Evolutionary conservation across 2,113 vertebrate genomes (phyloP).

Genomic region (Rhizomys pruinosus): DNA sequence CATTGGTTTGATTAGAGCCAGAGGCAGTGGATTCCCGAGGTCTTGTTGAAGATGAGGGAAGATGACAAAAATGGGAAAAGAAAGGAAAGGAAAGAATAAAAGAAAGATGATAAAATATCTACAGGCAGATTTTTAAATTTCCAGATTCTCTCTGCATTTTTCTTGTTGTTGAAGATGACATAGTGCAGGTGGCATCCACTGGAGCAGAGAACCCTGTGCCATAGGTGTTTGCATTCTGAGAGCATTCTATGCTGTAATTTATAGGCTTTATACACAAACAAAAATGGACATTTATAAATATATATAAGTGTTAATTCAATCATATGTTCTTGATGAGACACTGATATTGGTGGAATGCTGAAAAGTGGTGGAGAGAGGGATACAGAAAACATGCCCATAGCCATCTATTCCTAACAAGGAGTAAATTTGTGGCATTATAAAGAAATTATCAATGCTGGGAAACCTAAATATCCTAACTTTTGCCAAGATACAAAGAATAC

Average conservation of each 20-base stretch:
- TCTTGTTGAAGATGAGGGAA: constrained; percentile 75
- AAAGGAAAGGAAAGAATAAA: constrained; percentile 57
- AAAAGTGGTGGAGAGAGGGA: constrained; percentile 13
- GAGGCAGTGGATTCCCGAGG: constrained; percentile 85
- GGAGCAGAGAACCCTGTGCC: not conserved
- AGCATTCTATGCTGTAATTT: constrained; percentile 49
- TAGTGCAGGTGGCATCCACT: constrained; percentile 47
- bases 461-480: not conserved
- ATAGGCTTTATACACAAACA: constrained; percentile 59
- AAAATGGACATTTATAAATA: constrained; percentile 57
- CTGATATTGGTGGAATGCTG: not conserved
- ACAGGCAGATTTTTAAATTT: constrained; percentile 56
- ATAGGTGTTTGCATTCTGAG: constrained; percentile 68
- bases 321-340: constrained; percentile 41
- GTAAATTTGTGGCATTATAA: constrained; percentile 3
- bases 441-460: not conserved
- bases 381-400: not conserved
- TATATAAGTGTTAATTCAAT: constrained; percentile 51
- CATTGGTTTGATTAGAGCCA: constrained; percentile 82
- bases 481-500: not conserved
- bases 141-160: constrained; percentile 39
- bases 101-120: constrained; percentile 77
- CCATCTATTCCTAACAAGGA: not conserved
- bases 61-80: constrained; percentile 71
- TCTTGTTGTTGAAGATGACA: constrained; percentile 72